A percentile compares a stretch with the other conserved stretches of the same genome.
phyloP scores from a whole-genome alignment of 2,113 vertebrate species.

The Hepsetus odoe region DNA sequence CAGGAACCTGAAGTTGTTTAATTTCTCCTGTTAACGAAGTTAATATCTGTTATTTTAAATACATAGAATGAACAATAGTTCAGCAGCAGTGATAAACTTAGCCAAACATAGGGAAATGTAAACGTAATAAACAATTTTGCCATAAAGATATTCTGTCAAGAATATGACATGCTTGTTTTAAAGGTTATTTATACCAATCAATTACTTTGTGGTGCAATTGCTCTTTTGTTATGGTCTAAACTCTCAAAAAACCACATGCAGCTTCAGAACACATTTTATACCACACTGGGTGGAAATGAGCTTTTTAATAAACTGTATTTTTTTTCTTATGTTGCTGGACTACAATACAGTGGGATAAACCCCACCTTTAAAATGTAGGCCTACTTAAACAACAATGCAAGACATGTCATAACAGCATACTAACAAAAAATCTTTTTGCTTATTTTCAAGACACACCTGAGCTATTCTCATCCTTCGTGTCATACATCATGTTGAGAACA shows the following conservation, averaged over 20 bases:
- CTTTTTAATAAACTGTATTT: too few relatives aligned
- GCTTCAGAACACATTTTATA: not conserved
- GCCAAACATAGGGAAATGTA: too few relatives aligned
- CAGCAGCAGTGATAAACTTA: not conserved
- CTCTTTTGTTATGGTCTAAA: too few relatives aligned
- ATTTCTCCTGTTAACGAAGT: slow-evolving; percentile 41
- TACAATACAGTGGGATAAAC: too few relatives aligned
- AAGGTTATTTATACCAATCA: too few relatives aligned
- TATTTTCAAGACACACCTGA: slow-evolving; percentile 39
- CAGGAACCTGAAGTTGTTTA: slow-evolving; percentile 69
- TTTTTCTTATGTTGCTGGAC: too few relatives aligned
- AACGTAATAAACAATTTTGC: too few relatives aligned
- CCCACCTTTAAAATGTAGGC: too few relatives aligned
- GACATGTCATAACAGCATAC: not conserved
- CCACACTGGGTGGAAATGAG: too few relatives aligned
- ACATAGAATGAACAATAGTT: not conserved
- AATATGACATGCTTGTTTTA: too few relatives aligned
- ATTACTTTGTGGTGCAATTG: too few relatives aligned
- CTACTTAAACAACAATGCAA: not conserved
- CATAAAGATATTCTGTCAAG: too few relatives aligned
- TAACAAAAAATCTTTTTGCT: not conserved
- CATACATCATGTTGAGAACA: slow-evolving; percentile 75
- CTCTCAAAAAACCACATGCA: not conserved
- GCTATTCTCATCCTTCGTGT: slow-evolving; percentile 63
- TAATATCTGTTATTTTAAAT: not conserved